Base-by-base conservation (phyloP, 2,113 vertebrate species). In the Enhydra lutris region DNA sequence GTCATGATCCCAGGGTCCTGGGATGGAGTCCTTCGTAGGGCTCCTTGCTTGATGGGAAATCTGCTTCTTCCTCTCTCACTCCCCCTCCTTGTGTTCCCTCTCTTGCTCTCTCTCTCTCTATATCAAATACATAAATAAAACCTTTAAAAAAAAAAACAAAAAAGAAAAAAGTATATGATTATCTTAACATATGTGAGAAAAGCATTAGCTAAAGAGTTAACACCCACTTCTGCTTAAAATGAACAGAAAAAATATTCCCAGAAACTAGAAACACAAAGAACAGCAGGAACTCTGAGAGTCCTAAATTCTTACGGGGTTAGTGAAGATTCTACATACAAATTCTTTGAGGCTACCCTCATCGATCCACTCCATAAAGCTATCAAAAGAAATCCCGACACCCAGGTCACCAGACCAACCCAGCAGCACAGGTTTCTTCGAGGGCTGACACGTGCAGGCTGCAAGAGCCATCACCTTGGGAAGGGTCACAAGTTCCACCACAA, bases 181-280 rank as follows among this genome's bases (percentile, higher is more conserved):
- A 50, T 71, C 50, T 80, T 69, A 86, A 80, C 42, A 61, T 79
- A 95, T 55, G 20, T 95, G 69, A 89, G 61, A 83, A 84, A 89
- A 84, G 17, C 52, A 84, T 79, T 93, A 89, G 61, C 63, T 78
- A 74, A 87, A 91, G 20, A 82, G 14, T 94, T 85, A 87, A 94
- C 23, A 80, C 74, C 50, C 50, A 50, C 50, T 91, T 87, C 74
- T 94, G 65, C 57, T 83, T 67, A 65, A 83, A 61, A 67, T 50
- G 13, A 50, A 50, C 50, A 89, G 61, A 63, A 71, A 88, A 91
- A 61, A 80, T 36, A 85, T 13, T 52, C 29, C 61, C 26, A 24
- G 71, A 89, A 89, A 55, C 42, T 34, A 65, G 61, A 84, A 63
- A 45, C 89, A 78, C 11, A 39, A 73, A 42, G 11, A 73, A 42